Base-by-base conservation (phyloP, 92 coral and sea anemone genomes). In the Pocillopora grandis region DNA sequence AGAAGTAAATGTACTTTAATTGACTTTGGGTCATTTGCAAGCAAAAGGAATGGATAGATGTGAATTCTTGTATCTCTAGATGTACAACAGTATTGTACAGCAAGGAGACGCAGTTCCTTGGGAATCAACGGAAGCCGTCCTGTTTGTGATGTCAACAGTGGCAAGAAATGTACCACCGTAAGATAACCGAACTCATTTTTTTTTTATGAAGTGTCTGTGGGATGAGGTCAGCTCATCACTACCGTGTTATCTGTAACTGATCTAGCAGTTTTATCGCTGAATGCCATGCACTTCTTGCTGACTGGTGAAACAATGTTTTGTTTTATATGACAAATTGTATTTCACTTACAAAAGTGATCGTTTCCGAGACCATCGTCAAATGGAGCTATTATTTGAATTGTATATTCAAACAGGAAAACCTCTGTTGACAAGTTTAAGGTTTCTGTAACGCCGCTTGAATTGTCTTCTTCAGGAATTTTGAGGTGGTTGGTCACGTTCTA, bases 121-220 rank as follows among this genome's bases (percentile, higher is more conserved):
- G 99, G 91, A 90, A 76, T 81, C 90, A 37, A 71, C 98, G 23
- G 99, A 96, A 63, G 94, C 99, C 21, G 84, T 90, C 63, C 90
- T 97, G 72, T 97, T 97, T 90, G 92, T 97, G 76, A 94, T 97
- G 99, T 91, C 99, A 80, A 95, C 97, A 58, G 87, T 97, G 31
- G 96, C 99, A 37, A 73, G 94, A 72, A 91, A 96, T 84, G 90
- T 97, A 49, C 33, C 94, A 61, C 80, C 83, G 98, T 96, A 92
- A 94, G 98, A 84, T 76, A 7, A 5, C 23, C 3, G 9, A 9
- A 58, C 19, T 23, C 13, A 12, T 23, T 79, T 36, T 62, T 63
- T 58, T 55, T 9, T 48, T 1, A 21, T 76, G 42, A 18, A 42
- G 52, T 42, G 52, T 42, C 52, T 42, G 52, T 42, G 52, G 52